Conservation (phyloP, 2,888 invertebrate genomes). For the Malthinus seriepunctatus region DNA sequence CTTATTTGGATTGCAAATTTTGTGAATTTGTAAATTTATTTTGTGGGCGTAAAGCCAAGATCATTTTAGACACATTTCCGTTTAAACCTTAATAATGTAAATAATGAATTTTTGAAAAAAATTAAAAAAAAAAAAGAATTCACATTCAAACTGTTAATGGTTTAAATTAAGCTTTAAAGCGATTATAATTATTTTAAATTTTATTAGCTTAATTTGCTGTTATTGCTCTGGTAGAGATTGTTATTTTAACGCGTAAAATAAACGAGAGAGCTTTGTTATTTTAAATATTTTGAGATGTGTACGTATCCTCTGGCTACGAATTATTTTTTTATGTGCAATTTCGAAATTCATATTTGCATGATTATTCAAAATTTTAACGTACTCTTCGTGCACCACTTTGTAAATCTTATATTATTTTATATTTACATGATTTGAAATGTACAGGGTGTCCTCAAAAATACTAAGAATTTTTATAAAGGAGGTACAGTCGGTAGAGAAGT, state of each 20-base stretch:
- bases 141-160: too few species aligned
- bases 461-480: too few species aligned
- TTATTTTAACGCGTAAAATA: conserved; percentile 20
- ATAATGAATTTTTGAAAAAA: conserved; percentile 1
- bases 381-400: too few species aligned
- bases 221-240: conserved; percentile 2
- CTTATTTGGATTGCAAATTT: conserved; percentile 38
- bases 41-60: conserved; percentile 23
- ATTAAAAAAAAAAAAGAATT: not conserved
- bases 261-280: conserved; percentile 20
- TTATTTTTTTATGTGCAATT: conserved; percentile 9
- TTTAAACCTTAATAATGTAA: conserved; percentile 4
- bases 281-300: conserved; percentile 19
- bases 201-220: not conserved
- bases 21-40: conserved; percentile 20
- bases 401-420: too few species aligned
- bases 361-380: conserved; percentile 18
- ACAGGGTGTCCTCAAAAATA: too few species aligned
- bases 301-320: conserved; percentile 7
- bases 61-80: conserved; percentile 22
- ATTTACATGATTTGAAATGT: too few species aligned
- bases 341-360: conserved; percentile 17
- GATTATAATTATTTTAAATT: not conserved
- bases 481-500: too few species aligned
- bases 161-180: too few species aligned